Percentiles rank a stretch among this genome's conserved stretches.
Evolutionary conservation across 2,888 invertebrate genomes (phyloP).

Genomic region (Amphipyra berbera): DNA sequence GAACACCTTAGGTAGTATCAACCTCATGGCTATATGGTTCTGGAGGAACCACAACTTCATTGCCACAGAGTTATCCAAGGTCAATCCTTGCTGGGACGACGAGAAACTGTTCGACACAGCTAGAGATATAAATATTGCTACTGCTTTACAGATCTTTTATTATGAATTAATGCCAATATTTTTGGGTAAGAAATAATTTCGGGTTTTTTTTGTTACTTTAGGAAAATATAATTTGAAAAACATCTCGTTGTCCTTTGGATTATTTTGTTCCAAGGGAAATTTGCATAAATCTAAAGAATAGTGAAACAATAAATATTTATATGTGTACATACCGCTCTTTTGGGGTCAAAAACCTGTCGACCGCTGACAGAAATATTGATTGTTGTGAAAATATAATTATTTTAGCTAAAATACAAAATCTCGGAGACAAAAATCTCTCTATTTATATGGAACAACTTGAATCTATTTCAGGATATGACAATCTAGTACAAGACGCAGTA

Average conservation of each 20-base stretch:
- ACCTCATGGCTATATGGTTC: conserved; percentile 67
- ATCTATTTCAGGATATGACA: conserved; percentile 63
- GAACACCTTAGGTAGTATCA: conserved; percentile 66
- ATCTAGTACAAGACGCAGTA: conserved; percentile 64
- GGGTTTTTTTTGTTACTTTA: too few species aligned
- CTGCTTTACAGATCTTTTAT: conserved; percentile 63
- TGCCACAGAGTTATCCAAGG: conserved; percentile 58
- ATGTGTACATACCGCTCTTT: too few species aligned
- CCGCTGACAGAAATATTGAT: too few species aligned
- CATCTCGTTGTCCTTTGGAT: too few species aligned
- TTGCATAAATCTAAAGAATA: too few species aligned
- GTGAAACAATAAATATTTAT: too few species aligned
- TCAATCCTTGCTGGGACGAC: conserved; percentile 75
- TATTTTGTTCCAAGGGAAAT: too few species aligned
- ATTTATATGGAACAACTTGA: not conserved
- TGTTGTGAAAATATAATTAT: too few species aligned
- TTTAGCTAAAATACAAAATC: too few species aligned
- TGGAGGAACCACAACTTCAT: conserved; percentile 73
- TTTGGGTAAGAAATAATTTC: conserved; percentile 61
- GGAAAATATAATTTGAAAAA: too few species aligned
- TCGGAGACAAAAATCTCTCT: too few species aligned
- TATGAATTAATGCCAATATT: conserved; percentile 70
- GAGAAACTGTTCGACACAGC: conserved; percentile 68
- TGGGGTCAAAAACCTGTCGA: too few species aligned
- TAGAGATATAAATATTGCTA: conserved; percentile 72